Evolutionary conservation across 2,797 vertebrate species (phyloP).

Genomic region (Poeciliopsis gracilis): DNA sequence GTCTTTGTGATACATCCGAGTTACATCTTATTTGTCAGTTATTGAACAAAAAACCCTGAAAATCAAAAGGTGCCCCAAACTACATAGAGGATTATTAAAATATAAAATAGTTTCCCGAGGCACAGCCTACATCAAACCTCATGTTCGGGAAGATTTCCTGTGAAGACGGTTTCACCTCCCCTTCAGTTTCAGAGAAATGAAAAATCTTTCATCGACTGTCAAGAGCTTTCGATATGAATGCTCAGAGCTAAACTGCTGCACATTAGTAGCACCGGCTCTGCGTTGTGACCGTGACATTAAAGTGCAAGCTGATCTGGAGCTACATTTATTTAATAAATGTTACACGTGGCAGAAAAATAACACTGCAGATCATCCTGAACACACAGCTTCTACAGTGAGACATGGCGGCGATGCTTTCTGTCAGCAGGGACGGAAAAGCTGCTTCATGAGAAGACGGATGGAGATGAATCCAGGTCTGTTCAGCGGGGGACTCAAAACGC

Average conservation of each 20-base stretch:
- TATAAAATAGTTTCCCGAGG: background rate
- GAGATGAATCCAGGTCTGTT: background rate
- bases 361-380: background rate
- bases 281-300: background rate
- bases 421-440: background rate
- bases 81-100: background rate
- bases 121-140: background rate
- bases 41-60: background rate
- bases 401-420: background rate
- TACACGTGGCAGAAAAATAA: background rate
- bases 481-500: accelerated
- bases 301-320: background rate
- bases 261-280: background rate
- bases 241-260: background rate
- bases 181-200: background rate
- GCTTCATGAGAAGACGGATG: background rate
- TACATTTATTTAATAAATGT: background rate
- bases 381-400: background rate
- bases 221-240: background rate
- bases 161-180: background rate
- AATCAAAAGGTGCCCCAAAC: background rate
- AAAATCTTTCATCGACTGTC: background rate
- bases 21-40: background rate
- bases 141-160: background rate
- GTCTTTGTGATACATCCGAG: no score